phyloP scores from a whole-genome alignment of 1,140 invertebrate species.

The Drosophila paulistorum region DNA sequence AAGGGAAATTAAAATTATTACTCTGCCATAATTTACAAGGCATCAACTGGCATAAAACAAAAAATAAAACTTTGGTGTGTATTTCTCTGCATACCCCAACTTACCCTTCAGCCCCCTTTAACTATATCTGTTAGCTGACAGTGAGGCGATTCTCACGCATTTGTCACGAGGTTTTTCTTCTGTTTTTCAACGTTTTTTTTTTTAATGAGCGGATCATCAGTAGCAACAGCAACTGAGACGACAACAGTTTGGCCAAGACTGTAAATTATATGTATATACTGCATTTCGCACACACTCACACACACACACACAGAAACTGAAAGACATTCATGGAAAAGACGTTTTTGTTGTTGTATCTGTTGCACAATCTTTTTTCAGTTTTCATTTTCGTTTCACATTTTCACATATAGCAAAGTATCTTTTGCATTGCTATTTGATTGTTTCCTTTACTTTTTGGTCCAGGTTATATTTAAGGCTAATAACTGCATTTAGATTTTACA shows the following conservation, averaged over 20 bases:
- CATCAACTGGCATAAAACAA: conserved; percentile 10
- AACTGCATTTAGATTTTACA: conserved; percentile 17
- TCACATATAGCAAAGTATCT: neutral
- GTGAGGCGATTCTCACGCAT: conserved; percentile 63
- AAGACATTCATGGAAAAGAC: neutral
- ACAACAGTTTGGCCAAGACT: conserved; percentile 58
- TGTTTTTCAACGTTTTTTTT: conserved; percentile 15
- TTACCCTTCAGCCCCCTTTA: neutral
- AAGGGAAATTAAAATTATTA: conserved; percentile 12
- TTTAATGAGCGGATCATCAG: conserved; percentile 74
- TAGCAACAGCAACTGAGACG: conserved; percentile 6
- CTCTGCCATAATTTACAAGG: conserved; percentile 29
- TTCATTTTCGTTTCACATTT: conserved; percentile 25
- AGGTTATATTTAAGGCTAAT: conserved; percentile 11
- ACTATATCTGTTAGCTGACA: conserved; percentile 17
- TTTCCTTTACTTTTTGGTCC: neutral
- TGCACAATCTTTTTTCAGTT: conserved; percentile 58
- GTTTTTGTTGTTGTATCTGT: conserved; percentile 46
- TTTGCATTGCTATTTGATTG: conserved; percentile 8
- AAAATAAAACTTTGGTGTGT: conserved; percentile 9
- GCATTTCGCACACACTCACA: conserved; percentile 48
- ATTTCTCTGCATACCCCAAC: neutral
- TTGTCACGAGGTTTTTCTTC: conserved; percentile 58
- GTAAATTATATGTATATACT: conserved; percentile 73
- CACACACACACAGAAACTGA: conserved; percentile 9